Evolutionary conservation across 2,113 vertebrate species (phyloP), one percentile per base, ranked within the genome.

Genomic region (Chionomys nivalis): DNA sequence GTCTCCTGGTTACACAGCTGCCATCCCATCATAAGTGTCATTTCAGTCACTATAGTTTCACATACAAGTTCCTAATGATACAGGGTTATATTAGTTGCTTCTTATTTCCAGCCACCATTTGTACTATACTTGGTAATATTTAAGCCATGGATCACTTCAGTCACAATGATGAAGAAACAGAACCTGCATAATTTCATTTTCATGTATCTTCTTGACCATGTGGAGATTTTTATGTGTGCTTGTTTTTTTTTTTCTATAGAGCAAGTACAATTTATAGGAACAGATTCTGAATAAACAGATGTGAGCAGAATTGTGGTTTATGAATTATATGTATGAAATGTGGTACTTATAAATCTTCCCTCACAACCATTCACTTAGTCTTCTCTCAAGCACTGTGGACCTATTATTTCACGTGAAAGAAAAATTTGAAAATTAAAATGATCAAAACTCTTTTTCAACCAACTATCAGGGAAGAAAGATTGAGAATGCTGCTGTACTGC

Each of bases 401-500:
- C 5, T 87, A 47, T 63, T 95, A 6, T 23, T 93, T 89, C 49
- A 86, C 10, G 3, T n/a, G 28, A 91, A 88, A 77, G 47, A 90
- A 94, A 95, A 75, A 8, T 81, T 86, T 87, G 3, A 79, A 94
- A 93, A 81, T 72, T 70, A 55, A 90, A 95, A 87, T 88, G 42
- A 86, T 89, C 24, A 24, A 87, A 95, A 89, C 61, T 75, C 12
- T 87, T 93, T 55, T 75, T 79, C 5, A 78, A 39, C 44, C 2
- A 63, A n/a, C 17, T 52, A 13, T 44, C 68, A 78, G 24, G 70
- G 39, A 92, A 72, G 63, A 78, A 89, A 96, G 52, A 79, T n/a
- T 31, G 55, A 92, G 55, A 88, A 78, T 55, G 36, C 36, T 92
- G 4, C 42, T n/a, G 26, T n/a, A 5, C 16, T 39, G 1, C 83